Evolutionary conservation across 2,113 vertebrate genomes (phyloP).

Genomic region (Odocoileus hemionus): DNA sequence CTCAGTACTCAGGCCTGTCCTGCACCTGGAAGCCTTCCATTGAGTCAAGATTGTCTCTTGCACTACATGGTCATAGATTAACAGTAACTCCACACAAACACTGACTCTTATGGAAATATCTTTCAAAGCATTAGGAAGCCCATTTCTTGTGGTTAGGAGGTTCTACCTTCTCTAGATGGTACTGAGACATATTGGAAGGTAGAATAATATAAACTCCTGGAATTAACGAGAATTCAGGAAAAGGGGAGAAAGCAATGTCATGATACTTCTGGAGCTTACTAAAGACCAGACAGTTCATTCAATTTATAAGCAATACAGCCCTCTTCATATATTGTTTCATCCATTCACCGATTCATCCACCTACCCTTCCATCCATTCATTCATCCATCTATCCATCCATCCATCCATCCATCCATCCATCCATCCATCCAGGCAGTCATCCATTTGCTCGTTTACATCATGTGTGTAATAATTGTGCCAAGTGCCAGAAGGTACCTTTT

Average conservation of each 20-base stretch:
- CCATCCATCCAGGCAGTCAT: neutral
- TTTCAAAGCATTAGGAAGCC: neutral
- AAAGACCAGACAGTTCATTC: neutral
- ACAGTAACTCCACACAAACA: neutral
- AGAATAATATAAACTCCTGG: neutral
- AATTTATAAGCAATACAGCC: neutral
- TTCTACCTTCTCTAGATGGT: neutral
- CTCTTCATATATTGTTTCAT: neutral
- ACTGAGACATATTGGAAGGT: neutral
- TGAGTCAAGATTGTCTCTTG: neutral
- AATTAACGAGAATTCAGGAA: neutral
- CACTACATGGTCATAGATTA: neutral
- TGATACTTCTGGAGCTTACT: neutral
- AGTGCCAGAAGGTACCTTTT: neutral
- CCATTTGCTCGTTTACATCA: neutral
- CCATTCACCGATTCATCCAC: neutral
- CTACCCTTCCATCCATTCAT: neutral
- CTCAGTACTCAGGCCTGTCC: neutral
- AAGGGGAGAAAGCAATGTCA: neutral
- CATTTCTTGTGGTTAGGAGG: neutral
- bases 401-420: neutral
- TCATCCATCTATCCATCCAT: rapidly evolving
- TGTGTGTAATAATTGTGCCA: neutral
- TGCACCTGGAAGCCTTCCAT: neutral
- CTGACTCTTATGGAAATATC: neutral